A percentile compares a stretch with the other conserved stretches of the same genome.
Evolutionary conservation across 1,140 invertebrate genomes (phyloP).

Genomic region (Rhyzopertha dominica): DNA sequence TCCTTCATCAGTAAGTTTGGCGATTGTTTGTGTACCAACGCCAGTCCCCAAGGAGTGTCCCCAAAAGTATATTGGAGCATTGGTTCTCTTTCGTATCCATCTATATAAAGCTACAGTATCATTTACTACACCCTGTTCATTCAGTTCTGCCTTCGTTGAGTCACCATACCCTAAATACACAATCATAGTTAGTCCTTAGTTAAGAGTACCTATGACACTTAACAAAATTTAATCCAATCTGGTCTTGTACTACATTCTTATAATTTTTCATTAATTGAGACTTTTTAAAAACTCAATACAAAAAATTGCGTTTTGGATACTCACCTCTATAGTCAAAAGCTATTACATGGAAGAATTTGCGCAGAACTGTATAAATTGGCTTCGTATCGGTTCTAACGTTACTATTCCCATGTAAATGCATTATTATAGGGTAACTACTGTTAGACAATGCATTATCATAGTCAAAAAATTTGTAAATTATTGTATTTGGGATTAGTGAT

Average conservation of each 20-base stretch:
- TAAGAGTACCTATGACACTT: background rate
- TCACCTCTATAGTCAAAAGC: constrained; percentile 86
- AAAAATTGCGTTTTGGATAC: too few species aligned
- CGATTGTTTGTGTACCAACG: constrained; percentile 58
- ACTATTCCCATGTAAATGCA: constrained; percentile 91
- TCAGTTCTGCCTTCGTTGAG: constrained; percentile 63
- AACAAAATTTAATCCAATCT: constrained; percentile 18
- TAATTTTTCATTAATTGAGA: background rate
- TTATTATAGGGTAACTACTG: constrained; percentile 53
- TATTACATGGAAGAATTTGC: constrained; percentile 76
- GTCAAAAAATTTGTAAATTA: constrained; percentile 31
- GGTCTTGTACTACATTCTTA: too few species aligned
- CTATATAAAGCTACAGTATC: constrained; percentile 75
- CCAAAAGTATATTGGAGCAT: constrained; percentile 71
- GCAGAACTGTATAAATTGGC: constrained; percentile 77
- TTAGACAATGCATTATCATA: constrained; percentile 35
- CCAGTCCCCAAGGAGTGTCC: constrained; percentile 81
- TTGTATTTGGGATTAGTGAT: constrained; percentile 31
- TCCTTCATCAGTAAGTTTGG: constrained; percentile 53
- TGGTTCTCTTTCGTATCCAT: constrained; percentile 62
- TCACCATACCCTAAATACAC: constrained; percentile 76
- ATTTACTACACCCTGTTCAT: constrained; percentile 75
- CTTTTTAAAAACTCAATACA: background rate
- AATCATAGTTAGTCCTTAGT: constrained; percentile 46
- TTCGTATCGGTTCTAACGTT: constrained; percentile 70